These are phyloP conservation scores for Adrianichthys oophorus DNA, from an alignment of 2,797 vertebrate species.

Conservation along the genomic window DNA sequence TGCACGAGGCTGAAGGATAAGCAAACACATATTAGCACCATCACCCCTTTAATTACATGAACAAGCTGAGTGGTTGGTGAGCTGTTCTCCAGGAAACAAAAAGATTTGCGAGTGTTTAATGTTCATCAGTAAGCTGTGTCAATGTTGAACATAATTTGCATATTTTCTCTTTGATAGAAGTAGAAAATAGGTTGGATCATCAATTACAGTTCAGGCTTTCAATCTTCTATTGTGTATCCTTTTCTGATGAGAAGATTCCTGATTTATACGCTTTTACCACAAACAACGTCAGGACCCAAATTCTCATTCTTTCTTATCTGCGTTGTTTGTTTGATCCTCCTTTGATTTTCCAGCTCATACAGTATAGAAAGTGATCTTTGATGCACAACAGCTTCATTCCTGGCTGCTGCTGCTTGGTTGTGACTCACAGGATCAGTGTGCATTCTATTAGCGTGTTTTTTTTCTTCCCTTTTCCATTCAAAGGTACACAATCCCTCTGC, in stretches of 20 bases:
- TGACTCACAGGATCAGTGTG: constrained; percentile 2
- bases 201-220: not conserved
- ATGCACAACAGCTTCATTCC: not conserved
- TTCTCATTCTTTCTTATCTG: too few relatives aligned
- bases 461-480: constrained; percentile 14
- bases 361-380: not conserved
- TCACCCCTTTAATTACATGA: constrained; percentile 48
- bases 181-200: not conserved
- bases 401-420: constrained; percentile 29
- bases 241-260: too few relatives aligned
- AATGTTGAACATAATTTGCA: constrained; percentile 25
- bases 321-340: too few relatives aligned
- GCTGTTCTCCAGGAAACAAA: constrained; percentile 34
- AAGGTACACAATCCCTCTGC: constrained; percentile 1
- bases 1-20: constrained; percentile 20
- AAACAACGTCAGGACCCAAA: too few relatives aligned
- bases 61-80: constrained; percentile 45
- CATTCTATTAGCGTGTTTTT: constrained; percentile 13
- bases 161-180: not conserved
- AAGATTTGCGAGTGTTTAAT: constrained; percentile 50
- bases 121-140: constrained; percentile 49
- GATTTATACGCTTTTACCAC: too few relatives aligned
- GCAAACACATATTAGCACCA: constrained; percentile 53
- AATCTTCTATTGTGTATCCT: not conserved
- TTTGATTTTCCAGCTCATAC: too few relatives aligned